Conservation (phyloP, 2,888 invertebrate species). For the Acronicta psi region DNA sequence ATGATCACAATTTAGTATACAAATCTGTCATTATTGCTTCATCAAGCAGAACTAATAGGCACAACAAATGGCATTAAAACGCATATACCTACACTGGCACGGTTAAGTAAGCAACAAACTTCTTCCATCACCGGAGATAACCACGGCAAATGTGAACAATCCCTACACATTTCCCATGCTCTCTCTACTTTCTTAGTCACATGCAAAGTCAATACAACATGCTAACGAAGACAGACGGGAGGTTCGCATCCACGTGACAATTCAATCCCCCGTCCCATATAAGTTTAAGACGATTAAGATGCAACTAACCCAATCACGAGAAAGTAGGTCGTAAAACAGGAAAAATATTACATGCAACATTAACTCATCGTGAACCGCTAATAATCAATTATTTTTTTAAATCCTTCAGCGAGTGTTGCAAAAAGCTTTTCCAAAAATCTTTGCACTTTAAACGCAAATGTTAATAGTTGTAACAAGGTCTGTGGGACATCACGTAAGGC, state of each 20-base stretch:
- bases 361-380: conserved; percentile 9
- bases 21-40: conserved; percentile 22
- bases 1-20: conserved; percentile 11
- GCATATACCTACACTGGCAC: conserved; percentile 1
- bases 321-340: conserved; percentile 36
- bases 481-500: conserved; percentile 75
- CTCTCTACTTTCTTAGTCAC: conserved; percentile 41
- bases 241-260: conserved; percentile 35
- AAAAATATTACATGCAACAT: conserved; percentile 26
- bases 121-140: conserved; percentile 15
- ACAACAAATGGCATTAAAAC: conserved; percentile 14
- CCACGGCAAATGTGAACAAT: conserved; percentile 25
- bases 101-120: conserved; percentile 1
- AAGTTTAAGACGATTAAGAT: conserved; percentile 29
- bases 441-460: conserved; percentile 63
- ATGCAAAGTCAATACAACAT: conserved; percentile 42
- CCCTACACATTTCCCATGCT: conserved; percentile 41
- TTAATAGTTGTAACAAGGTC: conserved; percentile 80
- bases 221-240: conserved; percentile 27
- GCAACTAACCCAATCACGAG: conserved; percentile 24
- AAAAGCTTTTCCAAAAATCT: conserved; percentile 41
- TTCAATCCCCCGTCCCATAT: conserved; percentile 28
- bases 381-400: conserved; percentile 16
- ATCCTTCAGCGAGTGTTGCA: conserved; percentile 15
- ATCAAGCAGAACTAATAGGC: conserved; percentile 34